Conservation (phyloP, 1,140 invertebrate species). For the Melitaea cinxia region DNA sequence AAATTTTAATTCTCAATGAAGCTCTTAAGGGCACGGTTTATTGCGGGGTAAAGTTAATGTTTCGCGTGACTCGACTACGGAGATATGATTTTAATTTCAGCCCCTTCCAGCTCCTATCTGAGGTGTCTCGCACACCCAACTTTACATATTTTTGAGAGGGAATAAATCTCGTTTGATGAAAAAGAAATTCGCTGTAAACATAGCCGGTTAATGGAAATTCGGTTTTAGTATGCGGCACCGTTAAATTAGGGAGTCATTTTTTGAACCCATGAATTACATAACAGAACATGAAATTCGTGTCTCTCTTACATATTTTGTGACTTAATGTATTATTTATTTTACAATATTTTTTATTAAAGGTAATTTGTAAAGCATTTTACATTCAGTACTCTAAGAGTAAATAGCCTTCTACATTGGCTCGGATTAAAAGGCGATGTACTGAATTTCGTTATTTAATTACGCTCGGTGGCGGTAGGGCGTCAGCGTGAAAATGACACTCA, state of each 20-base stretch:
- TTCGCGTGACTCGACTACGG: slow-evolving; percentile 78
- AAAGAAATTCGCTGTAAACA: slow-evolving; percentile 75
- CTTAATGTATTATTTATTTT: neutral
- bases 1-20: slow-evolving; percentile 81
- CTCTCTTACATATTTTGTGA: neutral
- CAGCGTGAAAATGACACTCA: slow-evolving; percentile 63
- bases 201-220: slow-evolving; percentile 70
- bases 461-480: slow-evolving; percentile 50
- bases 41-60: slow-evolving; percentile 76
- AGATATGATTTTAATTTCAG: slow-evolving; percentile 78
- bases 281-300: slow-evolving; percentile 15
- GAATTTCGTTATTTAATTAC: slow-evolving; percentile 67
- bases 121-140: slow-evolving; percentile 58
- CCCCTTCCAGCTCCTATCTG: slow-evolving; percentile 54
- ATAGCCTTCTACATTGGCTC: slow-evolving; percentile 5
- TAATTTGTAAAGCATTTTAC: neutral
- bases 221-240: slow-evolving; percentile 66
- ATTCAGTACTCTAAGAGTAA: neutral
- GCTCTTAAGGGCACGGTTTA: slow-evolving; percentile 75
- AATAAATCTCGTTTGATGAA: slow-evolving; percentile 77
- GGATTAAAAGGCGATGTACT: slow-evolving; percentile 26
- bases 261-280: slow-evolving; percentile 15
- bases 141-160: slow-evolving; percentile 77
- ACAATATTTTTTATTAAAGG: neutral
- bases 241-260: slow-evolving; percentile 45